Percentiles rank a stretch among this genome's conserved stretches.
These are phyloP conservation scores for Falco novaeseelandiae DNA, from an alignment of 2,797 vertebrate genomes.

Conservation along the genomic window DNA sequence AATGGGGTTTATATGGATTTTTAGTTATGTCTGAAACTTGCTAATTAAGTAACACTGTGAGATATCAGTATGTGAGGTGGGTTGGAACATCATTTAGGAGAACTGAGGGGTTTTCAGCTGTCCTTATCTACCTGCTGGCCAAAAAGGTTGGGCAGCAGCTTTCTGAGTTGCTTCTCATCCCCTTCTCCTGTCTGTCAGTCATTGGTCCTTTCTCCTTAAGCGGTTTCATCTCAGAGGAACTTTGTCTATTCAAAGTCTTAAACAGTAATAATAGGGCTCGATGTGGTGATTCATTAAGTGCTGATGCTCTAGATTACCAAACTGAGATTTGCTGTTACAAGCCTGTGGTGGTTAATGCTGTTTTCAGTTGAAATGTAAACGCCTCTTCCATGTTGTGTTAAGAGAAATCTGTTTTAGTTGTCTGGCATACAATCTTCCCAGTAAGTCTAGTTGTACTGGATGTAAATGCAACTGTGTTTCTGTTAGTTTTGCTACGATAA, in stretches of 20 bases:
- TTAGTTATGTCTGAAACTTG: background rate
- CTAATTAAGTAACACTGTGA: background rate
- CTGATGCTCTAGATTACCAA: background rate
- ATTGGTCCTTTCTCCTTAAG: background rate
- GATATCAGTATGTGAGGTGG: fast-evolving
- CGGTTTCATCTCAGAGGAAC: background rate
- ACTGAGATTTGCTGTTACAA: no score
- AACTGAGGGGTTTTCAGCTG: background rate
- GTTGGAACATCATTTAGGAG: background rate
- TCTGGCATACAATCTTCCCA: background rate
- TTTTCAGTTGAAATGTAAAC: background rate
- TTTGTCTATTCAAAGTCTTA: no score
- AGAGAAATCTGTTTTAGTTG: background rate
- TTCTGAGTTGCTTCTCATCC: background rate
- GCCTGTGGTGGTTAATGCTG: background rate
- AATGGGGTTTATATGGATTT: background rate
- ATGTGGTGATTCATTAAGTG: fast-evolving
- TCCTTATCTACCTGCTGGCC: background rate
- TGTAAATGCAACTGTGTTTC: fast-evolving
- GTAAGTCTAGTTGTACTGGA: background rate
- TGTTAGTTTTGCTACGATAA: background rate
- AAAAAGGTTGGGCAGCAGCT: background rate
- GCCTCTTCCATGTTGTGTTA: background rate
- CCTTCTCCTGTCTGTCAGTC: background rate
- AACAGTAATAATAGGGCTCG: no score